Evolutionary conservation across 2,888 invertebrate species (phyloP).

Genomic region (Archaeoteleia sp.): DNA sequence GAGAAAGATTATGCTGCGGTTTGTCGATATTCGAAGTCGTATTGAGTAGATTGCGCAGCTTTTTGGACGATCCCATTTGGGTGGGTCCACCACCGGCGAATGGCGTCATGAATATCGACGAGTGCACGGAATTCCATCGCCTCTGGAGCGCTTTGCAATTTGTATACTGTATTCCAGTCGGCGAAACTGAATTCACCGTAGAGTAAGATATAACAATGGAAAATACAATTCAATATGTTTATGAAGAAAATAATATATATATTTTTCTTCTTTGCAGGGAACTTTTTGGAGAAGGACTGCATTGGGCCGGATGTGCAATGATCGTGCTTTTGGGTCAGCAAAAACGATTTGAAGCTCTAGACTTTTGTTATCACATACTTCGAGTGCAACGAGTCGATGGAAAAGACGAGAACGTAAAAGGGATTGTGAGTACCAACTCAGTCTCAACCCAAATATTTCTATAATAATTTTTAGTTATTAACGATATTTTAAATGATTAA

Average conservation of each 20-base stretch:
- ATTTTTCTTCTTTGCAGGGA: slow-evolving; percentile 82
- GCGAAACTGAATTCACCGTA: slow-evolving; percentile 96
- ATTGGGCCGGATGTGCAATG: slow-evolving; percentile 99
- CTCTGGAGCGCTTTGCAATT: slow-evolving; percentile 99
- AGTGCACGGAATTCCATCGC: slow-evolving; percentile 97
- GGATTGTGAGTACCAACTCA: slow-evolving; percentile 85
- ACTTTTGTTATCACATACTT: slow-evolving; percentile 98
- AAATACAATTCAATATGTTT: too few species aligned
- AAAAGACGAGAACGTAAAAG: slow-evolving; percentile 95
- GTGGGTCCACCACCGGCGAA: slow-evolving; percentile 91
- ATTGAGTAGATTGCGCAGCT: slow-evolving; percentile 88
- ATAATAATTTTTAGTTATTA: slow-evolving; percentile 12
- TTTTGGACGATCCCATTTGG: slow-evolving; percentile 94
- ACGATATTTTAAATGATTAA: slow-evolving; percentile 57
- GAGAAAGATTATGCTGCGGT: slow-evolving; percentile 98
- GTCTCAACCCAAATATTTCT: slow-evolving; percentile 19
- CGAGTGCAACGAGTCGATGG: slow-evolving; percentile 96
- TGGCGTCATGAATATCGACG: slow-evolving; percentile 96
- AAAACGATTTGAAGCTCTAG: slow-evolving; percentile 95
- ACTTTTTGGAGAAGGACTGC: slow-evolving; percentile 97
- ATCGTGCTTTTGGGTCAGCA: slow-evolving; percentile 96
- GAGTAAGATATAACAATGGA: too few species aligned
- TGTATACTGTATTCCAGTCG: slow-evolving; percentile 97
- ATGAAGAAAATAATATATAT: too few species aligned
- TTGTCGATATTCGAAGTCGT: slow-evolving; percentile 98